Evolutionary conservation across 2,113 vertebrate species (phyloP).

Genomic region (Leucosticte australis): DNA sequence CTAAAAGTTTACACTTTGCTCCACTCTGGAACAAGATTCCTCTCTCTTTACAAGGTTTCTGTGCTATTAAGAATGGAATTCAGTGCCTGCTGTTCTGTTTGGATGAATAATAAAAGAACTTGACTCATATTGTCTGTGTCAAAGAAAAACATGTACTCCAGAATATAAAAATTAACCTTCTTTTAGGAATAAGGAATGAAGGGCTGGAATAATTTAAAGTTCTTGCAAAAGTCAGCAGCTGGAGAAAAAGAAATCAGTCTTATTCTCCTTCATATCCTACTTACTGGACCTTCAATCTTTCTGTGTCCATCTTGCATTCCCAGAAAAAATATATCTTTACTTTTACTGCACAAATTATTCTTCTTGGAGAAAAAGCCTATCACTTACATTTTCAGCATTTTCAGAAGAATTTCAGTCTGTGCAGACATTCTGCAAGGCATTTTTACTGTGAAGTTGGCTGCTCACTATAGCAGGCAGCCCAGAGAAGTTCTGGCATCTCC

Average conservation of each 20-base stretch:
- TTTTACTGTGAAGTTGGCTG: background rate
- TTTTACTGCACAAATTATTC: background rate
- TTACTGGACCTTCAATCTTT: background rate
- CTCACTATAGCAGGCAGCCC: background rate
- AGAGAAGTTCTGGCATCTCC: background rate
- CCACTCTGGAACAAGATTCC: background rate
- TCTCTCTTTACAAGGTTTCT: background rate
- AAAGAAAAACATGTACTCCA: background rate
- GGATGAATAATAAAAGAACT: background rate
- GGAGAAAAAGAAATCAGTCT: background rate
- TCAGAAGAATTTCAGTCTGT: background rate
- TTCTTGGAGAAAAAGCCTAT: background rate
- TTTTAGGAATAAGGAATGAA: background rate
- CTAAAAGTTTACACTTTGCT: background rate
- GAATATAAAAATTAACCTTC: background rate
- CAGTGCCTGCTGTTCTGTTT: background rate
- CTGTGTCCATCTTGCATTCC: background rate
- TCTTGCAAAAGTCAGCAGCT: background rate
- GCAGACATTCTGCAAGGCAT: background rate
- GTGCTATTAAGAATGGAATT: background rate
- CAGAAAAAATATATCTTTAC: background rate
- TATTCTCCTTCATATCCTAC: background rate
- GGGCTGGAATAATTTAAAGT: background rate
- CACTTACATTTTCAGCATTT: background rate
- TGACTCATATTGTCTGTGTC: accelerated